Evolutionary conservation across 2,888 invertebrate species (phyloP).

Genomic region (Adineta ricciae): DNA sequence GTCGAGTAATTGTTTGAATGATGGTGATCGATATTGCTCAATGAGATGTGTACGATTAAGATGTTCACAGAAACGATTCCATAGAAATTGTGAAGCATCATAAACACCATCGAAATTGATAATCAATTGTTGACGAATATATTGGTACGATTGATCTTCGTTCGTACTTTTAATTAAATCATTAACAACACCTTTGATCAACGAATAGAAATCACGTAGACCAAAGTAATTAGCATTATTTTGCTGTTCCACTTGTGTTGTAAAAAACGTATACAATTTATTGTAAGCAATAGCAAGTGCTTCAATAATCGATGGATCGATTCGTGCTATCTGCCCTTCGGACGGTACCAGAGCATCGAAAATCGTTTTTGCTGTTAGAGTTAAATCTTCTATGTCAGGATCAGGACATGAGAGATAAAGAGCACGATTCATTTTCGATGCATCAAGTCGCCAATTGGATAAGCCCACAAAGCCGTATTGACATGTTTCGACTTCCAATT

Average conservation of each 20-base stretch:
- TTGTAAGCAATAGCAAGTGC: neutral
- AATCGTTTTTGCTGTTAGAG: neutral
- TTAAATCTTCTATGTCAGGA: neutral
- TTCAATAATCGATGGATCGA: neutral
- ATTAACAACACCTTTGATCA: constrained; percentile 27
- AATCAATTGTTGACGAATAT: neutral
- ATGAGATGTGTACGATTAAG: neutral
- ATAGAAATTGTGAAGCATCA: neutral
- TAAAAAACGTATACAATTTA: neutral
- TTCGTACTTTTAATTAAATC: neutral
- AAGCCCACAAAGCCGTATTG: constrained; percentile 47
- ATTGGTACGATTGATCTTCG: neutral
- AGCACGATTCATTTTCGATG: constrained; percentile 47
- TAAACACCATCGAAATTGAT: neutral
- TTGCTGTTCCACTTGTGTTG: neutral
- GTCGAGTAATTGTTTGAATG: constrained; percentile 15
- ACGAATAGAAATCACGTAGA: constrained; percentile 28
- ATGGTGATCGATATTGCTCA: neutral
- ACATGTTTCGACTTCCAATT: constrained; percentile 38
- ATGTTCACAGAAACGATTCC: neutral
- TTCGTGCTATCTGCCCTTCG: neutral
- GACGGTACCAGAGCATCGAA: neutral
- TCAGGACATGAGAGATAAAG: neutral
- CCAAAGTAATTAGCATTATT: constrained; percentile 19
- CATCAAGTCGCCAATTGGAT: constrained; percentile 49